These are phyloP conservation scores for Zaprionus gabonicus DNA, from an alignment of 1,140 invertebrate genomes.

Conservation along the genomic window DNA sequence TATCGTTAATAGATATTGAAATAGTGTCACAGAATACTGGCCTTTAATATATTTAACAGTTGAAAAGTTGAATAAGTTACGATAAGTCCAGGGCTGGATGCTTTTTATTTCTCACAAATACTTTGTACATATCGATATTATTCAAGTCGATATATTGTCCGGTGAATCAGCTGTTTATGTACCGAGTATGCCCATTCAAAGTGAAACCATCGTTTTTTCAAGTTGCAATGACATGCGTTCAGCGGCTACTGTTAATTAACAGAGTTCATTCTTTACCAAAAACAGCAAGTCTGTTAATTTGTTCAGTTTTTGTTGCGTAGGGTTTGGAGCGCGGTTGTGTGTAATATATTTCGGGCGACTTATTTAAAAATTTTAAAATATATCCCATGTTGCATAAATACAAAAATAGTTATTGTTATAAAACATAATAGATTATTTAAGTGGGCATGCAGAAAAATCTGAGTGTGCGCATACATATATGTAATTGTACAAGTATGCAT, in stretches of 20 bases:
- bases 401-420: neutral
- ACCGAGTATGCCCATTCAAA: neutral
- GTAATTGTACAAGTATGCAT: constrained; percentile 17
- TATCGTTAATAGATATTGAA: no score
- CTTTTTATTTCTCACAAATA: neutral
- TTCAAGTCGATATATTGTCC: constrained; percentile 5
- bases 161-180: constrained; percentile 18
- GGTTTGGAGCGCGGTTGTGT: constrained; percentile 44
- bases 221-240: constrained; percentile 12
- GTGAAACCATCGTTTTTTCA: constrained; percentile 16
- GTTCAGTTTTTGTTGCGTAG: constrained; percentile 49
- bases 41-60: neutral
- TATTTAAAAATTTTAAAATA: constrained; percentile 12
- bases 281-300: constrained; percentile 38
- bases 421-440: neutral
- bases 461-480: neutral
- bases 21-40: no score
- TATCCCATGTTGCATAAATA: constrained; percentile 16
- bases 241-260: constrained; percentile 34
- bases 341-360: constrained; percentile 29
- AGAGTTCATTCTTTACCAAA: constrained; percentile 22
- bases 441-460: neutral
- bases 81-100: neutral
- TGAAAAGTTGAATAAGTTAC: no score
- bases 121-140: neutral